Percentiles rank a stretch among this genome's conserved stretches.
phyloP scores from a whole-genome alignment of 2,888 invertebrate genomes.

The Anthophora plumipes region DNA sequence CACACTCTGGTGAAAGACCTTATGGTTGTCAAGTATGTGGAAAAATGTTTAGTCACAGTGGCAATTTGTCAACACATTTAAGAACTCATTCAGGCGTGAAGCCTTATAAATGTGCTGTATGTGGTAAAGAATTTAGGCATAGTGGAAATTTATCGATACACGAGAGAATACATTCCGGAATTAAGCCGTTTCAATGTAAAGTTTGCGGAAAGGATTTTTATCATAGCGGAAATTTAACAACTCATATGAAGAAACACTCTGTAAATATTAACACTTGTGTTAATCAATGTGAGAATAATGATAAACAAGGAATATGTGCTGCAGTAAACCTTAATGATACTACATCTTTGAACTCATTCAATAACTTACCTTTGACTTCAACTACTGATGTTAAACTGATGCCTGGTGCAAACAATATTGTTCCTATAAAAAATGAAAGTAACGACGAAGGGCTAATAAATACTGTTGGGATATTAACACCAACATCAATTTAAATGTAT shows the following conservation, averaged over 20 bases:
- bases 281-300: conserved; percentile 71
- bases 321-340: conserved; percentile 51
- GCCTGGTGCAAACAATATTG: conserved; percentile 55
- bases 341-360: conserved; percentile 59
- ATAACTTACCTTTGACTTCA: conserved; percentile 41
- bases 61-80: conserved; percentile 82
- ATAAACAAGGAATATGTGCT: conserved; percentile 57
- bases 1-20: conserved; percentile 83
- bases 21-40: conserved; percentile 83
- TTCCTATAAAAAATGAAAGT: conserved; percentile 72
- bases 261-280: conserved; percentile 66
- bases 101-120: conserved; percentile 82
- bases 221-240: conserved; percentile 83
- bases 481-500: conserved; percentile 51
- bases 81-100: conserved; percentile 83
- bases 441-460: conserved; percentile 53
- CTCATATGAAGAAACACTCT: conserved; percentile 83
- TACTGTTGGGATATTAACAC: conserved; percentile 42
- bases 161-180: conserved; percentile 83
- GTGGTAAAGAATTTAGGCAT: conserved; percentile 83
- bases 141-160: conserved; percentile 84
- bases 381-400: conserved; percentile 54
- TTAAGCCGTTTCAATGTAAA: conserved; percentile 84
- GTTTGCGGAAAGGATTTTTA: conserved; percentile 83
- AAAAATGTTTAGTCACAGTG: conserved; percentile 84